Conservation (phyloP, 2,113 vertebrate genomes). For the Recurvirostra avosetta region DNA sequence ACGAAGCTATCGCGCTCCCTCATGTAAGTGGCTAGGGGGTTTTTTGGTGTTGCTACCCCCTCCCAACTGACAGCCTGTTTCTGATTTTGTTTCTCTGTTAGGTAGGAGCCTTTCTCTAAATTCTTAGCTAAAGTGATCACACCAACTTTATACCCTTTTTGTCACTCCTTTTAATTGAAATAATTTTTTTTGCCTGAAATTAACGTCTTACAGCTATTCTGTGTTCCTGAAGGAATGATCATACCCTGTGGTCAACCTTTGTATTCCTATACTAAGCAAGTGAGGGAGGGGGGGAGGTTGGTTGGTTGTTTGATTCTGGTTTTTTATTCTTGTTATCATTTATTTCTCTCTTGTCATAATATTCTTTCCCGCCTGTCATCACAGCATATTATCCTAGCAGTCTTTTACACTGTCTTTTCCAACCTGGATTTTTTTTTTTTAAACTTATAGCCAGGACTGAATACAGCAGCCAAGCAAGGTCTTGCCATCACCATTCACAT, state of each 20-base stretch:
- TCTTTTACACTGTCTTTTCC: not conserved
- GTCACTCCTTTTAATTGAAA: not conserved
- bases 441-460: not conserved
- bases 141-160: not conserved
- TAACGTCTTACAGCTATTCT: not conserved
- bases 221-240: not conserved
- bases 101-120: not conserved
- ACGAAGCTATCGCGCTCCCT: not conserved
- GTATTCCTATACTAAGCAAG: not conserved
- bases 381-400: not conserved
- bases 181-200: not conserved
- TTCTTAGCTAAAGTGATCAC: not conserved
- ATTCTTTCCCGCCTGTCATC: not conserved
- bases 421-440: not conserved
- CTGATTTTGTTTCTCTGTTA: not conserved
- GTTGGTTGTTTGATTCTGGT: not conserved
- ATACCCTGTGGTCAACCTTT: not conserved
- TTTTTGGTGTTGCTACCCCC: not conserved
- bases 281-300: not conserved
- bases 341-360: not conserved
- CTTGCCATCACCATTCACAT: not conserved
- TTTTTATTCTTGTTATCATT: not conserved
- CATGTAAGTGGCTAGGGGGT: not conserved
- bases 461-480: not conserved
- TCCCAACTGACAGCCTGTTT: not conserved